phyloP scores from a whole-genome alignment of 2,113 vertebrate species.

The Xyrauchen texanus region DNA sequence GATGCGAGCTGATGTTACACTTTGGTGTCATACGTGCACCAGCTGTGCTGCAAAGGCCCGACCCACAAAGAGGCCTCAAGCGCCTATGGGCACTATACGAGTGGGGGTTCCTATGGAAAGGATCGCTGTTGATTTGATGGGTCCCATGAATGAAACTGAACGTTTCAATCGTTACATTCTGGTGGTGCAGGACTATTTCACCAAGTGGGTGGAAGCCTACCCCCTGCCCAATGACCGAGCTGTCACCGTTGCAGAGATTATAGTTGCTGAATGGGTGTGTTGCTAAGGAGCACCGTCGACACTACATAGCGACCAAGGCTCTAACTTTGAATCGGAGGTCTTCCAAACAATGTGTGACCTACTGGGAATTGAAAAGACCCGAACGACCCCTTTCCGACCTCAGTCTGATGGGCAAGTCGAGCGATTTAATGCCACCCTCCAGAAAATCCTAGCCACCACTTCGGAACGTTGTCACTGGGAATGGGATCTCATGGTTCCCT shows the following conservation, averaged over 20 bases:
- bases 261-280: no score
- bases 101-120: slow-evolving; percentile 43
- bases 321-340: no score
- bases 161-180: slow-evolving; percentile 24
- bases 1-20: slow-evolving; percentile 17
- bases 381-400: no score
- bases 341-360: no score
- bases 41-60: no score
- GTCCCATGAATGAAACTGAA: slow-evolving; percentile 33
- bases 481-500: slow-evolving; percentile 46
- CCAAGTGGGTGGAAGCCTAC: slow-evolving; percentile 45
- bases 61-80: no score
- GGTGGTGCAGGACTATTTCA: slow-evolving; percentile 53
- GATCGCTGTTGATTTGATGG: slow-evolving; percentile 48
- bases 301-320: no score
- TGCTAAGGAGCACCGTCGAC: no score
- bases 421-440: slow-evolving; percentile 42
- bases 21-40: slow-evolving; percentile 40
- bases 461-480: slow-evolving; percentile 47
- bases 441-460: slow-evolving; percentile 43
- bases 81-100: slow-evolving; percentile 17
- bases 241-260: no score
- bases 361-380: no score
- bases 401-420: slow-evolving; percentile 33
- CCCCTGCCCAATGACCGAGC: slow-evolving; percentile 14